Conservation (phyloP, 2,888 invertebrate species). For the Drosophila greeni region DNA sequence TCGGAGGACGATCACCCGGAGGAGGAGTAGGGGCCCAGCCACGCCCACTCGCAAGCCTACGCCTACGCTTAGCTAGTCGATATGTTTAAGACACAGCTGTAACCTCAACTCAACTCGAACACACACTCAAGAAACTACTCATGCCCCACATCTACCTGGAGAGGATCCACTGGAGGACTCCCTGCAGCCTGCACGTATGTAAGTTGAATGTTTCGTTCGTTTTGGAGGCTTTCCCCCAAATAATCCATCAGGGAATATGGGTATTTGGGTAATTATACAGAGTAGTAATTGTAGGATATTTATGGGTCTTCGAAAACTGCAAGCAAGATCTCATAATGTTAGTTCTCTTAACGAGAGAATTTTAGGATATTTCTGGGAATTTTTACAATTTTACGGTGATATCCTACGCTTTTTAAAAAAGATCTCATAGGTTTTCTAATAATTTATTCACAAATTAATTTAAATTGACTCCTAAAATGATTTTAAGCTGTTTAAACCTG, state of each 20-base stretch:
- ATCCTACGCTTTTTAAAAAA: neutral
- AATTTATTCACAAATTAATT: neutral
- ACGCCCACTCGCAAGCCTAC: constrained; percentile 51
- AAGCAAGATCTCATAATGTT: neutral
- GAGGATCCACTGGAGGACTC: neutral
- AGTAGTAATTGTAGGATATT: too few relatives aligned
- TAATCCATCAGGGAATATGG: neutral
- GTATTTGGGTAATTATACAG: neutral
- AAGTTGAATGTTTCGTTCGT: neutral
- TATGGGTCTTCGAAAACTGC: neutral
- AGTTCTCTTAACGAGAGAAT: neutral
- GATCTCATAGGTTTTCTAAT: neutral
- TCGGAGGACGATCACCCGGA: neutral
- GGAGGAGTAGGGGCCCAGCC: constrained; percentile 19
- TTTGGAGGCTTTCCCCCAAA: constrained; percentile 4
- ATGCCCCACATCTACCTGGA: constrained; percentile 3
- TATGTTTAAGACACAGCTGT: constrained; percentile 37
- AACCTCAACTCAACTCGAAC: constrained; percentile 28
- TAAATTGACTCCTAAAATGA: too few relatives aligned
- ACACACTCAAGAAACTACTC: constrained; percentile 12
- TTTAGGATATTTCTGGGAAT: neutral
- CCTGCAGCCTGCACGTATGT: neutral
- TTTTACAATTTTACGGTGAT: neutral
- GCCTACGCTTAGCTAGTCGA: constrained; percentile 64
- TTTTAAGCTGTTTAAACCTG: neutral